These are phyloP conservation scores for Huso huso DNA, from an alignment of 2,797 vertebrate genomes.

Conservation along the genomic window DNA sequence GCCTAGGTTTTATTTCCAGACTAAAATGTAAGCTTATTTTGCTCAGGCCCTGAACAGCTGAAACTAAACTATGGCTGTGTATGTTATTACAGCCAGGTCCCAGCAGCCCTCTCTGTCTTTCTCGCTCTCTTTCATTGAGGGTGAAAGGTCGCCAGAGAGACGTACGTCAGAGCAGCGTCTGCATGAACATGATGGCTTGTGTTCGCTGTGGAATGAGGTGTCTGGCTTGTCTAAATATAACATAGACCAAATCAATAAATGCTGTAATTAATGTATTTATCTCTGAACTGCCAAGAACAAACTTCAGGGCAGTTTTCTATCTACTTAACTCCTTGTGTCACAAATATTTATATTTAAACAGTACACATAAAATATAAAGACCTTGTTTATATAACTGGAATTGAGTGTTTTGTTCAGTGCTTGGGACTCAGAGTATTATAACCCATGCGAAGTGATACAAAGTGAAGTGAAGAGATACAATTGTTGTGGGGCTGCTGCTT, in stretches of 20 bases:
- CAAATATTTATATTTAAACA: neutral
- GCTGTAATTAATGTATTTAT: neutral
- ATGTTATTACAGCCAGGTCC: constrained; percentile 6
- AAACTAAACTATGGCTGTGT: neutral
- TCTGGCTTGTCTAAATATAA: neutral
- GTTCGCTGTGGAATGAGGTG: neutral
- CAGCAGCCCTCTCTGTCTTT: neutral
- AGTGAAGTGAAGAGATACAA: no score
- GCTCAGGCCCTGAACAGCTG: constrained; percentile 5
- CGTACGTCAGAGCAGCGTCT: neutral
- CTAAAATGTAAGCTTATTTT: neutral
- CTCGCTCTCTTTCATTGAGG: neutral
- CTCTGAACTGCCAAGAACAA: neutral
- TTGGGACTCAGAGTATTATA: no score
- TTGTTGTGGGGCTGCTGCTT: no score
- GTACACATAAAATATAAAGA: no score
- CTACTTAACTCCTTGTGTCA: neutral
- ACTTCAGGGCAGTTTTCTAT: neutral
- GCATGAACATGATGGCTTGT: neutral
- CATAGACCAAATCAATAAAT: neutral
- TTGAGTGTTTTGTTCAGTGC: no score
- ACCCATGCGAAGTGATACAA: no score
- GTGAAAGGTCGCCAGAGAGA: constrained; percentile 2
- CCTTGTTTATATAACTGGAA: no score
- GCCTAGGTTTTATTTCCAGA: neutral